Percentiles rank a stretch among this genome's conserved stretches.
phyloP scores from a whole-genome alignment of 2,113 vertebrate species.

The Erpornis zantholeuca region DNA sequence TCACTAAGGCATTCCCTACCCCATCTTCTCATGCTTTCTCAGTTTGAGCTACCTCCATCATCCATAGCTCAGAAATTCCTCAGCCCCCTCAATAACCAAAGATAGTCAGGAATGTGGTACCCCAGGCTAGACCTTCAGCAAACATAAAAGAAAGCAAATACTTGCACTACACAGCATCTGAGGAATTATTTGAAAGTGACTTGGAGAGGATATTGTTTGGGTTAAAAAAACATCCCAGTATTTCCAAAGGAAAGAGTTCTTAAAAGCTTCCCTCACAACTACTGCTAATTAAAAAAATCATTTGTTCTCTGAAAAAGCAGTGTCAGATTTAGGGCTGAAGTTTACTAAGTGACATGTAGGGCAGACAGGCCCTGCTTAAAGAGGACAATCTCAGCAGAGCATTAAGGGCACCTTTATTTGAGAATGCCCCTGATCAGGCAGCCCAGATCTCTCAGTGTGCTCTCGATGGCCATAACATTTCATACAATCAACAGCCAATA shows the following conservation, averaged over 20 bases:
- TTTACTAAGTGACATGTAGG: background rate
- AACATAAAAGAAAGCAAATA: conserved; percentile 25
- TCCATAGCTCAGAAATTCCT: conserved; percentile 5
- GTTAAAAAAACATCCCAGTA: background rate
- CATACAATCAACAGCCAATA: background rate
- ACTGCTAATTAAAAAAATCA: background rate
- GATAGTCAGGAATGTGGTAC: conserved; percentile 19
- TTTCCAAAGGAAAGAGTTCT: background rate
- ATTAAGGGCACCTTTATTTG: background rate
- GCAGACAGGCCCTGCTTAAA: background rate
- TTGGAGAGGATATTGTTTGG: background rate
- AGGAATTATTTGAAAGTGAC: background rate
- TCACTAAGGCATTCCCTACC: background rate
- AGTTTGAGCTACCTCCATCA: background rate
- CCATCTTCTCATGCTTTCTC: background rate
- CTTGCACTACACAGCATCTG: background rate
- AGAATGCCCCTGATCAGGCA: background rate
- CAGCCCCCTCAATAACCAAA: background rate
- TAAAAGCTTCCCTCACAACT: background rate
- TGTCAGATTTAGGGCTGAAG: background rate
- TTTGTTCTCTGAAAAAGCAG: background rate
- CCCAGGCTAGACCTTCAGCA: conserved; percentile 22
- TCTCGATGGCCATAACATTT: background rate
- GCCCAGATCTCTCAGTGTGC: background rate
- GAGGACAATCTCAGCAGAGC: background rate